Evolutionary conservation across 2,113 vertebrate genomes (phyloP).

Genomic region (Galbula dea): DNA sequence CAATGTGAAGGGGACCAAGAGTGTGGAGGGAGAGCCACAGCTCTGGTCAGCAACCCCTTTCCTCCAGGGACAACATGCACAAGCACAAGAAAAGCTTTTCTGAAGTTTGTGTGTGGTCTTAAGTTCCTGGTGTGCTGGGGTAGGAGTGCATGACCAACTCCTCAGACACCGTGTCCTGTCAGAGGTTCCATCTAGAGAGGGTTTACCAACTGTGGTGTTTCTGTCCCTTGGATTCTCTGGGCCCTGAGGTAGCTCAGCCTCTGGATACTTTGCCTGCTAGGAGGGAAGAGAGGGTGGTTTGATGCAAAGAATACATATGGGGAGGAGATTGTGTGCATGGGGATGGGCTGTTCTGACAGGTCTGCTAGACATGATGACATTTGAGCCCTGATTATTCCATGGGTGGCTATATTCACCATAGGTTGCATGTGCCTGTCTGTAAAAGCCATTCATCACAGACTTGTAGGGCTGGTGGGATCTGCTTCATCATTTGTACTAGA

Average conservation of each 20-base stretch:
- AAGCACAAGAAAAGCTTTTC: neutral
- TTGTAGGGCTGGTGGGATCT: neutral
- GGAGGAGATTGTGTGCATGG: neutral
- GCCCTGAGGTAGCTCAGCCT: neutral
- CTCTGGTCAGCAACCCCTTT: neutral
- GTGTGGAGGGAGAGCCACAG: neutral
- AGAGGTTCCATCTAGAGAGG: neutral
- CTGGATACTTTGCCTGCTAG: neutral
- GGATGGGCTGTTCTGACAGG: neutral
- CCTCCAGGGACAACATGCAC: accelerated
- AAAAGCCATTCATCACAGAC: neutral
- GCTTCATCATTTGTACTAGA: neutral
- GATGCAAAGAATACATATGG: neutral
- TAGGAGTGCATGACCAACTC: neutral
- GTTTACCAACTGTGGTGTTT: neutral
- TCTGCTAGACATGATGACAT: neutral
- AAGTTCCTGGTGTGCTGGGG: neutral
- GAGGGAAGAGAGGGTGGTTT: neutral
- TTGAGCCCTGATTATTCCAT: neutral
- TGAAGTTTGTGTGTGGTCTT: neutral
- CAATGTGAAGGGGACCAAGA: neutral
- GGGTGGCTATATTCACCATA: neutral
- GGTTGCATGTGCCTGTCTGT: neutral
- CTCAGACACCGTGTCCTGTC: neutral
- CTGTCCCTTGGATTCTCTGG: neutral